phyloP scores from a whole-genome alignment of 53 echinoderm and acorn worm species.

The Antedon mediterranea region DNA sequence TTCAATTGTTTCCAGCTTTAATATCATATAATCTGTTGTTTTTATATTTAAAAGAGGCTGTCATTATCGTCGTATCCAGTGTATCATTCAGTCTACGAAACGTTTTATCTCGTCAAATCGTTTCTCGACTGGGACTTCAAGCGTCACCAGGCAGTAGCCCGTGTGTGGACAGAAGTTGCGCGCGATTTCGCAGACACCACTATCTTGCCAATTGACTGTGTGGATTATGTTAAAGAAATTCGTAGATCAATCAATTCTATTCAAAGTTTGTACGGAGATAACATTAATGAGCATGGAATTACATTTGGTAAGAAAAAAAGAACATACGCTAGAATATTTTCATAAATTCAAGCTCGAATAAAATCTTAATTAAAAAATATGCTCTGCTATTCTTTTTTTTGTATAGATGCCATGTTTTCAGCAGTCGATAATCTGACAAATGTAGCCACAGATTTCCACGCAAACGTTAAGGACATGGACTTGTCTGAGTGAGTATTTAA shows the following conservation, averaged over 20 bases:
- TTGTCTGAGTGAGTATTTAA: slow-evolving; percentile 46
- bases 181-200: slow-evolving; percentile 43
- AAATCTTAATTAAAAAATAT: no score
- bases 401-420: slow-evolving; percentile 55
- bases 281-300: slow-evolving; percentile 31
- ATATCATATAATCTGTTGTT: no score
- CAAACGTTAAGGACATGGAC: slow-evolving; percentile 34
- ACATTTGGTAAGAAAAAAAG: slow-evolving; percentile 61
- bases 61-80: slow-evolving; percentile 71
- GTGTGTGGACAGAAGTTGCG: slow-evolving; percentile 50
- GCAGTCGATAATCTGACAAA: slow-evolving; percentile 45
- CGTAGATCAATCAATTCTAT: slow-evolving; percentile 25
- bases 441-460: slow-evolving; percentile 44
- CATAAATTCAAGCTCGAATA: background rate
- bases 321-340: no score
- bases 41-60: slow-evolving; percentile 28
- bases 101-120: slow-evolving; percentile 44
- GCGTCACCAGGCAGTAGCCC: slow-evolving; percentile 40
- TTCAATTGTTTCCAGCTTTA: no score
- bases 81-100: slow-evolving; percentile 95
- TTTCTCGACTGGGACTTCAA: slow-evolving; percentile 11
- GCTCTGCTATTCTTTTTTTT: background rate
- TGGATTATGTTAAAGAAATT: slow-evolving; percentile 31
- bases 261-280: slow-evolving; percentile 25
- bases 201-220: slow-evolving; percentile 58